phyloP scores from a whole-genome alignment of 2,113 vertebrate genomes.

The Leptobrachium leishanense region DNA sequence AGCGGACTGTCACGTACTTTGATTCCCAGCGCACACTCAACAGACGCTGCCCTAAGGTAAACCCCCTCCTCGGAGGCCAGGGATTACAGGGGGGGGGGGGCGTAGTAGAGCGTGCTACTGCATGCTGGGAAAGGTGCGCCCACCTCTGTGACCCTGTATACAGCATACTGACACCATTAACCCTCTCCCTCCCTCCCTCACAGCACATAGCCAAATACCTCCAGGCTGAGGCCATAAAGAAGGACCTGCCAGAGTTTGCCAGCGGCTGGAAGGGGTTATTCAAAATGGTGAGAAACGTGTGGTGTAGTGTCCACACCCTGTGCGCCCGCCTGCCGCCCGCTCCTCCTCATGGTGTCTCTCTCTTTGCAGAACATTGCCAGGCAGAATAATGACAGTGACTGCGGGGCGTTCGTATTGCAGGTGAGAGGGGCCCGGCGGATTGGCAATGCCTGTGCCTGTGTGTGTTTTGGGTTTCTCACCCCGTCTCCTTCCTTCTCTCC shows the following conservation, averaged over 20 bases:
- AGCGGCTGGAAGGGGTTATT: conserved; percentile 87
- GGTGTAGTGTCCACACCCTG: not conserved
- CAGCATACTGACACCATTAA: not conserved
- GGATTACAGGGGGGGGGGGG: too few relatives aligned
- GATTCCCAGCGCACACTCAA: conserved; percentile 91
- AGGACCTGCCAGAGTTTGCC: conserved; percentile 80
- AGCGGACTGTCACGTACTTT: conserved; percentile 83
- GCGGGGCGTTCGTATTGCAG: conserved; percentile 90
- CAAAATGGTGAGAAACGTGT: conserved; percentile 79
- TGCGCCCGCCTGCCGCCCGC: too few relatives aligned
- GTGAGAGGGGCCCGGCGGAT: conserved; percentile 59
- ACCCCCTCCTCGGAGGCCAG: not conserved
- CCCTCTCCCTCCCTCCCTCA: not conserved
- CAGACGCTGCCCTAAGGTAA: conserved; percentile 88
- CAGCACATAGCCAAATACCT: conserved; percentile 92
- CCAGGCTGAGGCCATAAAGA: conserved; percentile 87
- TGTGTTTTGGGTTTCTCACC: not conserved
- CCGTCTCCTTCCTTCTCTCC: conserved; percentile 41
- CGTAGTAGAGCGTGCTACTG: too few relatives aligned
- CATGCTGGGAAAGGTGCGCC: too few relatives aligned
- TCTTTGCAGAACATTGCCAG: conserved; percentile 82
- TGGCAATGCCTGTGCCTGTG: not conserved
- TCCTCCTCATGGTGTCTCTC: not conserved
- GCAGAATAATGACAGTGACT: conserved; percentile 93
- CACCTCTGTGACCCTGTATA: too few relatives aligned